These are phyloP conservation scores for Diploptera punctata DNA, from an alignment of 2,888 invertebrate genomes.

Conservation along the genomic window DNA sequence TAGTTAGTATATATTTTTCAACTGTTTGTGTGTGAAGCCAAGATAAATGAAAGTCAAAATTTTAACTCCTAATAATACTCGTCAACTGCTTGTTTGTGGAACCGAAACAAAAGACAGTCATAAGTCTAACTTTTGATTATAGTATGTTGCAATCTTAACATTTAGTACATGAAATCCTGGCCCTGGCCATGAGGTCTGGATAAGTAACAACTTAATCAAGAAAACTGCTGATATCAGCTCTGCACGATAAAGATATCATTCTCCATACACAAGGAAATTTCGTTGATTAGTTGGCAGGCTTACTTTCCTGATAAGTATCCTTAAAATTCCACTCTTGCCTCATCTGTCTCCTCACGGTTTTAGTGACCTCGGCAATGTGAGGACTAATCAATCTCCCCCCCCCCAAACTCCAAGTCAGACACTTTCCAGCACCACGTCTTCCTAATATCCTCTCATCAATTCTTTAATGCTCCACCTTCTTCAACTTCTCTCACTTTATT, in stretches of 20 bases:
- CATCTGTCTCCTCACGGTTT: not conserved
- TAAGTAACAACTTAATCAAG: not conserved
- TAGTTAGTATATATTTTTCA: too few relatives aligned
- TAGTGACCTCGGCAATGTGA: constrained; percentile 21
- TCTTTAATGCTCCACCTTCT: constrained; percentile 13
- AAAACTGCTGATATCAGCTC: not conserved
- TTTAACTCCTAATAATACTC: too few relatives aligned
- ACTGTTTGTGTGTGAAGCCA: too few relatives aligned
- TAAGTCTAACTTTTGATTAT: too few relatives aligned
- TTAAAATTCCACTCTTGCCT: not conserved
- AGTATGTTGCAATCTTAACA: too few relatives aligned
- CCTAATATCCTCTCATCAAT: constrained; percentile 30
- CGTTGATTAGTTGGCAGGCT: constrained; percentile 20
- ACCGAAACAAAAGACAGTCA: too few relatives aligned
- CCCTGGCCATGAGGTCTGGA: not conserved
- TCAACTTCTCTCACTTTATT: not conserved
- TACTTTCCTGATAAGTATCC: constrained; percentile 9
- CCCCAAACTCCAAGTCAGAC: not conserved
- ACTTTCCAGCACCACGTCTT: constrained; percentile 6
- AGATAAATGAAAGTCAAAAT: too few relatives aligned
- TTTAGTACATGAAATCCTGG: too few relatives aligned
- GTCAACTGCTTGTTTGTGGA: too few relatives aligned
- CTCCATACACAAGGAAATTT: not conserved
- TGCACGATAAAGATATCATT: not conserved
- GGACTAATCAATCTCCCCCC: constrained; percentile 22